Conservation (phyloP, 1,140 invertebrate species). For the Pomacea maculata region DNA sequence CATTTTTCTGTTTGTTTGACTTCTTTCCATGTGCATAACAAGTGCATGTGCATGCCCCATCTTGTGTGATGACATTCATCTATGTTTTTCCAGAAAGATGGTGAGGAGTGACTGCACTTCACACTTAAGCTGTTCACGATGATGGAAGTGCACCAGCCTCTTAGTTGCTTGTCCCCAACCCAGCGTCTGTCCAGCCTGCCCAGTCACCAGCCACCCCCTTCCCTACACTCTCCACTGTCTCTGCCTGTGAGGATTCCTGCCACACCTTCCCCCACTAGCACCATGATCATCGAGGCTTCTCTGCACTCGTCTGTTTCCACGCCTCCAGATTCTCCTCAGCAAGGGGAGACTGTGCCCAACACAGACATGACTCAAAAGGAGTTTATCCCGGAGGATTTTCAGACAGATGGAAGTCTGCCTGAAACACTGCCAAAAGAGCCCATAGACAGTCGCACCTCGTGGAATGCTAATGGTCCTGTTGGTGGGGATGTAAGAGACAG, state of each 20-base stretch:
- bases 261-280: constrained; percentile 1
- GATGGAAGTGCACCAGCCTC: constrained; percentile 25
- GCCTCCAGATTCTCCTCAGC: constrained; percentile 29
- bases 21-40: no score
- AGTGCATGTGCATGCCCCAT: no score
- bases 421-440: not conserved
- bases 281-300: constrained; percentile 37
- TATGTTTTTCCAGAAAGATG: constrained; percentile 25
- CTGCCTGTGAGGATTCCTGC: constrained; percentile 1
- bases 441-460: not conserved
- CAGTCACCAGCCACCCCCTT: constrained; percentile 21
- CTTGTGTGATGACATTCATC: not conserved
- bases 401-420: not conserved
- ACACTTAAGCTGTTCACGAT: constrained; percentile 13
- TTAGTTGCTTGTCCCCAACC: constrained; percentile 17
- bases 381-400: not conserved
- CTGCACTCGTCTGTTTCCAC: constrained; percentile 26
- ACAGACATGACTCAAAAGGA: constrained; percentile 6
- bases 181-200: constrained; percentile 17
- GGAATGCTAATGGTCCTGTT: not conserved
- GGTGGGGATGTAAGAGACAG: not conserved
- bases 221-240: constrained; percentile 5
- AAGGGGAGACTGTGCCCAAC: constrained; percentile 27
- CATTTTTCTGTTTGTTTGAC: no score
- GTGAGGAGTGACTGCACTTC: constrained; percentile 6